phyloP scores from a whole-genome alignment of 2,888 invertebrate genomes.

The Aromia moschata region DNA sequence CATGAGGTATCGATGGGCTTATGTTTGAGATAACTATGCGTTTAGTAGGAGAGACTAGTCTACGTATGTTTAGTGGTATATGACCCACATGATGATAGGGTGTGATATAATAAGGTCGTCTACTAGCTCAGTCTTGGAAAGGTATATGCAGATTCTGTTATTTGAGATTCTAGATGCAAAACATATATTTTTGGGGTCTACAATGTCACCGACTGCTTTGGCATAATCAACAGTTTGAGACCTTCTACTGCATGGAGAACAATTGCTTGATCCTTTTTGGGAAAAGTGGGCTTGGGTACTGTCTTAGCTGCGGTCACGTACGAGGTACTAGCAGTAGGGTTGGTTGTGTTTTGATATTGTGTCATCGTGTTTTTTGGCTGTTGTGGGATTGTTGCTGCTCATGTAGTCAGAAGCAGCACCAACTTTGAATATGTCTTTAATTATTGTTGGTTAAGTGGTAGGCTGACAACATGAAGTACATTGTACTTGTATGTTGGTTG shows the following conservation, averaged over 20 bases:
- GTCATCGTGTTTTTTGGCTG: not conserved
- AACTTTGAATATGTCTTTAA: not conserved
- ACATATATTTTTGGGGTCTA: slow-evolving; percentile 23
- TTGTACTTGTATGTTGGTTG: not conserved
- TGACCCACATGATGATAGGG: not conserved
- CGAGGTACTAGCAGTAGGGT: not conserved
- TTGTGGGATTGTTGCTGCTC: not conserved
- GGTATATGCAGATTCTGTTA: slow-evolving; percentile 35
- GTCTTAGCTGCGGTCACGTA: no score
- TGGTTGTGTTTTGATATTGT: not conserved
- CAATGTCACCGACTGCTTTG: slow-evolving; percentile 18
- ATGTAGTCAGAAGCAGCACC: slow-evolving; percentile 24
- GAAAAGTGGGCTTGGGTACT: no score
- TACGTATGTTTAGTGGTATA: slow-evolving; percentile 16
- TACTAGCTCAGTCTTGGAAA: slow-evolving; percentile 25
- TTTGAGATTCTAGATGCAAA: slow-evolving; percentile 37
- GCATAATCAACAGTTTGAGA: slow-evolving; percentile 24
- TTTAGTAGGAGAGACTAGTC: slow-evolving; percentile 35
- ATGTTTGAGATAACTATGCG: slow-evolving; percentile 44
- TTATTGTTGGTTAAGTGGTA: no score
- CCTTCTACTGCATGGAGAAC: slow-evolving; percentile 12
- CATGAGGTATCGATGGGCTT: slow-evolving; percentile 20
- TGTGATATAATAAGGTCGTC: slow-evolving; percentile 34
- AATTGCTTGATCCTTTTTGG: slow-evolving; percentile 21
- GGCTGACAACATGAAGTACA: not conserved